Base-by-base conservation (phyloP, 2,113 vertebrate species). In the Corvus moneduloides region DNA sequence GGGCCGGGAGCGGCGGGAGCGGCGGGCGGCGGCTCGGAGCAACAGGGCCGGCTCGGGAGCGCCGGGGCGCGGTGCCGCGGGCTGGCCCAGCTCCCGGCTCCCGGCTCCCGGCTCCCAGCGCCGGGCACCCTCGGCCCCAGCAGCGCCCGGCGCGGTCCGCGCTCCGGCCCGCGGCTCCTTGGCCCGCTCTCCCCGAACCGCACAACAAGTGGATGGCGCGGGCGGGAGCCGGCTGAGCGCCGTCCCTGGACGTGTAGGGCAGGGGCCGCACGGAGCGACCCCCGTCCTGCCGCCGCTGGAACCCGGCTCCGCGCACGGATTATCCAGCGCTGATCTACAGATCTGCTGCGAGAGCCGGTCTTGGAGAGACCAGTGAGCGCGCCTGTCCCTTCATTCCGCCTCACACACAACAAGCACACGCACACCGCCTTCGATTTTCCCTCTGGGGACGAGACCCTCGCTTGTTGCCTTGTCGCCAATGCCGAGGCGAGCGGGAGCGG, bases 151-250 rank as follows among this genome's bases (percentile, higher is more conserved):
- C 13, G 21, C 33, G 23, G 21, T 24, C 35, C 62, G 62, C 76
- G 39, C 51, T 48, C 33, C n/a, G n/a, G 21, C 52, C 63, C 33
- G 49, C 20, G 27, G 63, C 63, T 46, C 41, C 62, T 5, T 12
- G 35, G 16, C 63, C 33, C 78, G 77, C 52, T 58, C 13, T 12
- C 55, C 32, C 32, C 37, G 21, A 16, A 48, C 69, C 90, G 16
- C 82, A 87, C 96, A 97, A 96, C 94, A 97, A 97, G 98, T 97
- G 98, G 97, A 97, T 94, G 98, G 90, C 96, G 98, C 96, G 96
- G 94, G 97, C 89, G 84, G 95, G 88, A 96, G 98, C 98, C 6
- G 88, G 30, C 49, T 88, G 90, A 87, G n/a, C 54, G 67, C 79
- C 41, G 87, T 76, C 12, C 19, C 56, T 32, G 80, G 41, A 54